Base-by-base conservation (phyloP, 2,113 vertebrate species). In the Ariopsis seemanni region DNA sequence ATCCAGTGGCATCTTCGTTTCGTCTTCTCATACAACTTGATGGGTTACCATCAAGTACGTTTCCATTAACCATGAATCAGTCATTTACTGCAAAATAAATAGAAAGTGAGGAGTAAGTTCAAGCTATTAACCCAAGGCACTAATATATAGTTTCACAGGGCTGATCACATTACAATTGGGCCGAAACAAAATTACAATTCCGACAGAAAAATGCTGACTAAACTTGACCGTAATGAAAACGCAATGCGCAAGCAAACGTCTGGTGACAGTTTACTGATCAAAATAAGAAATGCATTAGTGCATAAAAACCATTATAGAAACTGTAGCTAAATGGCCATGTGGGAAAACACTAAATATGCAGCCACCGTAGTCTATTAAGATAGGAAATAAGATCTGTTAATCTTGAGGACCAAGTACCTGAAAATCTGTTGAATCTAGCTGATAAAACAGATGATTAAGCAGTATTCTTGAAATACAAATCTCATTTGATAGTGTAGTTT, bases 1-100 rank as follows among this genome's bases (percentile, higher is more conserved):
- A 52, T 80, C 72, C 63, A 82, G 83, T 84, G 50, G 55, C 34
- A n/a, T 60, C 53, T 30, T 74, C 55, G 57, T 22, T n/a, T 82
- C 50, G 27, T 78, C 84, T 55, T 78, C 55, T 83, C 18, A 63
- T 87, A 63, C 18, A 82, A 14, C 27, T 42, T 34, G n/a, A 11
- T n/a, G 53, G 83, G n/a, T 65, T 57, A 57, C 83, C 30, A 58
- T 58, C 18, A 85, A 50, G 34, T 15, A 48, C n/a, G 50, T 20
- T 25, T 71, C 65, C 1, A 5, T 53, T 27, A 83, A 53, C 17
- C 34, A 67, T 0, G 4, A 25, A 62, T 22, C 10, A 30, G 34
- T 52, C n/a, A 2, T 12, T 34, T 71, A 30, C 65, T 84, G 65
- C 9, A 84, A 69, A 71, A 71, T 34, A 69, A 69, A 55, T 5